Evolutionary conservation across 2,113 vertebrate species (phyloP).

Genomic region (Sapajus apella): DNA sequence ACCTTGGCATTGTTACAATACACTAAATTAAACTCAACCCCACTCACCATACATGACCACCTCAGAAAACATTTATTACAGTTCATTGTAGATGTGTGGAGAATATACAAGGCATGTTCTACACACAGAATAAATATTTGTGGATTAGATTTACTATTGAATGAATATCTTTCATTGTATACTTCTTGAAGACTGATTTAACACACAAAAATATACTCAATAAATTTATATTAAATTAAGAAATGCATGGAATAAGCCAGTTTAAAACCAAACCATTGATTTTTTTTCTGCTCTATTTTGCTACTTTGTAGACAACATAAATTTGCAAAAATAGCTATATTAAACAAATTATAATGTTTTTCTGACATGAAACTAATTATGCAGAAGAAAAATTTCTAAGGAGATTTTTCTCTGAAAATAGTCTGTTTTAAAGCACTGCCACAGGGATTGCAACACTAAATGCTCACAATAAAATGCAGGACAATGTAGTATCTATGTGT

Average conservation of each 20-base stretch:
- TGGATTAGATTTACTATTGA: background rate
- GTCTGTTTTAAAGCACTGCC: background rate
- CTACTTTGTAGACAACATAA: background rate
- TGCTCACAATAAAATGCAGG: background rate
- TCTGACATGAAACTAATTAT: background rate
- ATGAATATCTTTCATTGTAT: background rate
- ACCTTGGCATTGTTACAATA: fast-evolving
- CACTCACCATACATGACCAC: background rate
- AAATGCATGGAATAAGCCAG: background rate
- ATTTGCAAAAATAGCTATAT: background rate
- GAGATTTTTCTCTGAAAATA: conserved; percentile 39
- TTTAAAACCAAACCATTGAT: background rate
- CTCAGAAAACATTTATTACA: background rate
- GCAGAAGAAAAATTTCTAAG: background rate
- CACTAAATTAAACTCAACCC: background rate
- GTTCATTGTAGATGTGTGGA: background rate
- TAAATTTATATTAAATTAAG: background rate
- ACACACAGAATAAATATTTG: background rate
- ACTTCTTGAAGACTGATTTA: conserved; percentile 2
- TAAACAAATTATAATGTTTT: background rate
- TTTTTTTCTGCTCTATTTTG: background rate
- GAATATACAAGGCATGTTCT: background rate
- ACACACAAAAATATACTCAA: background rate
- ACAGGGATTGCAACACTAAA: background rate
- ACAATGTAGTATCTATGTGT: background rate